Evolutionary conservation across 64 coral and sea anemone species (phyloP), one percentile per base, ranked within the genome.

Genomic region (Montipora efflorescens): DNA sequence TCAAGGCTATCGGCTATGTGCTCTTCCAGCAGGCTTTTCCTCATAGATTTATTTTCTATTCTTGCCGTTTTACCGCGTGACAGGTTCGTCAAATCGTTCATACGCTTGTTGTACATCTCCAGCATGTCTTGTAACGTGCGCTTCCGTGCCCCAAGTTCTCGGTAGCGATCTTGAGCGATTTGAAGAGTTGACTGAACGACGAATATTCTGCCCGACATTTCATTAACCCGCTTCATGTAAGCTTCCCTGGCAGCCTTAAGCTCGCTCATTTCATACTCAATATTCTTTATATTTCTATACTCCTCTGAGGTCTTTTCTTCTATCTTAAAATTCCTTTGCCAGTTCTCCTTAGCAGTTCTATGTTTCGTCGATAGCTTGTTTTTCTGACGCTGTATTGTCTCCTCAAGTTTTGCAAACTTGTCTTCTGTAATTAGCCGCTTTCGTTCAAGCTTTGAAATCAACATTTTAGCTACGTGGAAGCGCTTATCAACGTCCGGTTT

Each of bases 231-330:
- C 48, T 77, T 79, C 73, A 95, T 43, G 14, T 89, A 84, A 11
- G 90, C 75, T 9, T 97, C 93, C 9, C 84, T 79, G 1, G 96
- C 93, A 46, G 96, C 93, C 7, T 79, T 95, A 47, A 88, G 67
- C 50, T 97, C 96, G 7, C 83, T 84, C 7, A 97, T 94, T 85
- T 97, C 96, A 73, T 97, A 97, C 13, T 92, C 69, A 3, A 95
- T 53, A 53, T 95, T 97, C 19, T 83, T 90, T 6, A 90, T 89
- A 10, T 97, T 90, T 79, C 96, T 78, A 23, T 89, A 71, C 22
- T 92, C 92, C 28, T 94, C 77, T 13, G 47, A 80, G 7, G 74
- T 91, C 12, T 94, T 72, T 53, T 85, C 87, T 48, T 92, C 80
- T 8, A 93, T 61, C 57, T 74, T 83, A 16, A 89, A 76, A 43